Conservation (phyloP, 2,888 invertebrate species). For the Beris morrisii region DNA sequence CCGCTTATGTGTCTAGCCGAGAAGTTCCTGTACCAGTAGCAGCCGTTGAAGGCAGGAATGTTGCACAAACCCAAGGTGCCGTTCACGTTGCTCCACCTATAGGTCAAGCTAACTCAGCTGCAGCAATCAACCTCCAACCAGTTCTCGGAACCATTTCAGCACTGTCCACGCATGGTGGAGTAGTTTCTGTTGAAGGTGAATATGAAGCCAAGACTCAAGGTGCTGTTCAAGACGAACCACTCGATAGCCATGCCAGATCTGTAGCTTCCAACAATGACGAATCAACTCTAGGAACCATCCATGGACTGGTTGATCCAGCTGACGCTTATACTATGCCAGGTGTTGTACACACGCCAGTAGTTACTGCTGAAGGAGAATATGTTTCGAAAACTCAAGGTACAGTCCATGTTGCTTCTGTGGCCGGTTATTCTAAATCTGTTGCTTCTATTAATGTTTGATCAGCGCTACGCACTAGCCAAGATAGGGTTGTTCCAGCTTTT, state of each 20-base stretch:
- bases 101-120: slow-evolving; percentile 50
- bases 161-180: no score
- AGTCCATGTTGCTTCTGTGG: slow-evolving; percentile 57
- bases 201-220: slow-evolving; percentile 57
- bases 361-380: slow-evolving; percentile 43
- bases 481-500: no score
- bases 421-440: slow-evolving; percentile 52
- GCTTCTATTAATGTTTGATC: slow-evolving; percentile 56
- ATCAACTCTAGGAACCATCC: slow-evolving; percentile 57
- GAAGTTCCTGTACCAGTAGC: slow-evolving; percentile 32
- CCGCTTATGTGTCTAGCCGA: slow-evolving; percentile 36
- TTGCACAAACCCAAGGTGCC: slow-evolving; percentile 57
- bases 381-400: slow-evolving; percentile 58
- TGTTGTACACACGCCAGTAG: neutral
- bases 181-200: slow-evolving; percentile 32
- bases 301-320: neutral
- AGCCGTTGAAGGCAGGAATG: slow-evolving; percentile 42
- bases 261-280: slow-evolving; percentile 53
- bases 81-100: slow-evolving; percentile 58
- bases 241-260: slow-evolving; percentile 53
- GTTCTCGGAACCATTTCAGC: slow-evolving; percentile 56
- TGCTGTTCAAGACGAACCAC: slow-evolving; percentile 57
- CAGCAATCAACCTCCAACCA: slow-evolving; percentile 56
- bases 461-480: slow-evolving; percentile 54
- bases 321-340: slow-evolving; percentile 1